Evolutionary conservation across 2,113 vertebrate species (phyloP).

Genomic region (cat (Felis catus)): DNA sequence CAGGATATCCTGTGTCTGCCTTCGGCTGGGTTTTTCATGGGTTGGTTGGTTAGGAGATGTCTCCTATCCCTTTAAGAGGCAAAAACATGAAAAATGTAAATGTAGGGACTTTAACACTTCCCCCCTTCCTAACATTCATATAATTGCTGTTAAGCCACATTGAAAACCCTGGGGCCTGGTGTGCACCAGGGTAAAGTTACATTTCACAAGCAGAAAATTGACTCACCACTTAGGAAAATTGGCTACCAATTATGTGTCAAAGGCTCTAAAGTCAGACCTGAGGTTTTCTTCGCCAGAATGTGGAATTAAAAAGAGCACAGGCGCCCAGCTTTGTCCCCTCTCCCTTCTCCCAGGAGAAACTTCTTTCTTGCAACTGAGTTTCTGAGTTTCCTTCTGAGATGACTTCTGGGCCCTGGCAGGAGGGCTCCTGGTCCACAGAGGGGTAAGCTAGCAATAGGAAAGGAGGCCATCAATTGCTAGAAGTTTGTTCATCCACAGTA

Average conservation of each 20-base stretch:
- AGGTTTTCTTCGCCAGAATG: constrained; percentile 76
- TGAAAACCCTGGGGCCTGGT: constrained; percentile 84
- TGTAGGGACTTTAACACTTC: constrained; percentile 78
- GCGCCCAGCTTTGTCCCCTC: constrained; percentile 47
- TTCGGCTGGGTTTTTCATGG: constrained; percentile 40
- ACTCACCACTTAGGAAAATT: constrained; percentile 83
- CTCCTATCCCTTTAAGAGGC: constrained; percentile 75
- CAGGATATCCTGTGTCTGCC: constrained; percentile 68
- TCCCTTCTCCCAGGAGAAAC: constrained; percentile 17
- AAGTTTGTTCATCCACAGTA: not conserved
- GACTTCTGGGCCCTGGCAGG: not conserved
- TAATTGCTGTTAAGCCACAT: constrained; percentile 87
- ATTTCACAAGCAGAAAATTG: constrained; percentile 85
- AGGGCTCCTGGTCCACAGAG: not conserved
- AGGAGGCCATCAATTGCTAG: not conserved
- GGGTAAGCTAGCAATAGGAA: not conserved
- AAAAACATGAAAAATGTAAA: constrained; percentile 82
- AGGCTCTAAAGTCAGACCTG: constrained; percentile 78
- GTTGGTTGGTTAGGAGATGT: constrained; percentile 70
- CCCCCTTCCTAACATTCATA: constrained; percentile 81
- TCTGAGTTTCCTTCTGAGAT: constrained; percentile 54
- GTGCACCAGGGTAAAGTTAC: constrained; percentile 84
- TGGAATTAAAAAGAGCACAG: constrained; percentile 67
- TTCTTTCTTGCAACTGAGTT: constrained; percentile 14
- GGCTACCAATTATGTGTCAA: constrained; percentile 82